These are phyloP conservation scores for Eupelmus urozonus DNA, from an alignment of 2,888 invertebrate species.

Conservation along the genomic window DNA sequence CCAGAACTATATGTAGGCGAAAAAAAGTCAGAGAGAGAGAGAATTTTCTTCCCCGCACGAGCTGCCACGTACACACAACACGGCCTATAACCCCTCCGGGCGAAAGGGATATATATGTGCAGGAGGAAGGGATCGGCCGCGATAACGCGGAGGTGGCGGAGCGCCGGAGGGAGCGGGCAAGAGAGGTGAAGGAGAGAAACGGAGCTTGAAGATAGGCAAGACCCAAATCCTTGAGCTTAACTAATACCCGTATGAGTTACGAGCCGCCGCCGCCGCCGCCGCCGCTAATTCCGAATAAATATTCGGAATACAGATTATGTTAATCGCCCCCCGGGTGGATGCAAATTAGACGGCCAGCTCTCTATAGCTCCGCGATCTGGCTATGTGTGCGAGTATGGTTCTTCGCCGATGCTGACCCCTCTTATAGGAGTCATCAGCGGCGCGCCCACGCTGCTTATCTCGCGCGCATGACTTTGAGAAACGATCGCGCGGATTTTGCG, in stretches of 20 bases:
- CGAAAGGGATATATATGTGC: conserved; percentile 43
- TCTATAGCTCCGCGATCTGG: neutral
- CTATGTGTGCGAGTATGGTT: neutral
- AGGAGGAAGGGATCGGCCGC: conserved; percentile 61
- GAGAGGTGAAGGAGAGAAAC: neutral
- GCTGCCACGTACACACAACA: neutral
- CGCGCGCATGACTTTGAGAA: conserved; percentile 34
- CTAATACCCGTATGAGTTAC: conserved; percentile 76
- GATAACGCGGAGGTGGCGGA: conserved; percentile 66
- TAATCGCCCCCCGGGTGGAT: conserved; percentile 72
- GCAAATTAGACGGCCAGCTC: conserved; percentile 72
- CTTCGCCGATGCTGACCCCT: neutral
- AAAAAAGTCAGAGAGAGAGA: neutral
- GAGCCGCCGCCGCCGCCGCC: conserved; percentile 63
- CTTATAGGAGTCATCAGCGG: neutral
- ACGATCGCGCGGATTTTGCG: neutral
- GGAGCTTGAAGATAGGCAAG: conserved; percentile 66
- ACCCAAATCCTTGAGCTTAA: conserved; percentile 75
- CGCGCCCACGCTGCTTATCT: neutral
- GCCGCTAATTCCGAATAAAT: conserved; percentile 77
- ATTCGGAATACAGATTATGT: conserved; percentile 77
- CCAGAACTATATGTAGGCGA: no score
- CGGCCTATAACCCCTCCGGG: conserved; percentile 40
- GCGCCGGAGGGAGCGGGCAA: conserved; percentile 47
- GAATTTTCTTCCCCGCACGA: neutral